phyloP scores from a whole-genome alignment of 2,113 vertebrate species.

The Platycercus adscitus region DNA sequence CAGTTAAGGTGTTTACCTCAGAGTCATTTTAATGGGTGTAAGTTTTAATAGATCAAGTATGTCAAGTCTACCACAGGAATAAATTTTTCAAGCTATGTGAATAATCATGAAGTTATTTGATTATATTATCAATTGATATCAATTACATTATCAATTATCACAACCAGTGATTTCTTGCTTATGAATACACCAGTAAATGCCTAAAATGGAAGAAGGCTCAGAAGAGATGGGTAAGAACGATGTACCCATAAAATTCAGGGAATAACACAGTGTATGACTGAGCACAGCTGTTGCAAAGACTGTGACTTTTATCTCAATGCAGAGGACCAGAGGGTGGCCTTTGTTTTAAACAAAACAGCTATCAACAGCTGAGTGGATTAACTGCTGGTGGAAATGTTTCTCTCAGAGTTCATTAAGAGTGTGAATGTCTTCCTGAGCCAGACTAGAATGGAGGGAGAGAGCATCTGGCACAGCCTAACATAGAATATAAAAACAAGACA shows the following conservation, averaged over 20 bases:
- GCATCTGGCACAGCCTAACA: background rate
- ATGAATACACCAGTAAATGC: background rate
- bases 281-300: background rate
- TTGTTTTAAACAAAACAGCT: background rate
- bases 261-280: background rate
- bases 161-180: background rate
- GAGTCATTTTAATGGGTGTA: background rate
- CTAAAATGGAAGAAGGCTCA: background rate
- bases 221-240: background rate
- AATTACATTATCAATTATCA: background rate
- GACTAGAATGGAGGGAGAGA: background rate
- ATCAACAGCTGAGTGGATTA: background rate
- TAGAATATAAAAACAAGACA: background rate
- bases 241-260: background rate
- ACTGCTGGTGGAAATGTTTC: background rate
- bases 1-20: background rate
- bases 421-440: accelerated
- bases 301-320: background rate
- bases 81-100: background rate
- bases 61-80: background rate
- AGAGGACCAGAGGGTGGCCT: background rate
- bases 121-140: background rate
- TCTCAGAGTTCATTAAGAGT: background rate
- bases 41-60: background rate
- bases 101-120: background rate